phyloP scores from a whole-genome alignment of 2,113 vertebrate species.

The Sarotherodon lohbergeri region DNA sequence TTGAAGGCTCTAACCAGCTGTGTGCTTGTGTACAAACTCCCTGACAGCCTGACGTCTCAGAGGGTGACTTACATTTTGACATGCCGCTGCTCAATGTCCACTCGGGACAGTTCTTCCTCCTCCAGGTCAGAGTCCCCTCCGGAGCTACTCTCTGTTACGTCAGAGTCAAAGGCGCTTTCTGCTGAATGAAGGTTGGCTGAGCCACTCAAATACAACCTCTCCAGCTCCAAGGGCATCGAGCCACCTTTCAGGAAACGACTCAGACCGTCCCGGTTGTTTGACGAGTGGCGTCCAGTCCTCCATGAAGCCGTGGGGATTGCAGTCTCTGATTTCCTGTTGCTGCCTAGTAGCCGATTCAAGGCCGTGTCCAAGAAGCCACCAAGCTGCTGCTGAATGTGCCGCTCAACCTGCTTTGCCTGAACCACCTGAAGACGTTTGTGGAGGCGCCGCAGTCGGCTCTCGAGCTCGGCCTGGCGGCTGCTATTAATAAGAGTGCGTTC shows the following conservation, averaged over 20 bases:
- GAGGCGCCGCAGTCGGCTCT: constrained; percentile 83
- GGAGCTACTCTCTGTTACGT: constrained; percentile 96
- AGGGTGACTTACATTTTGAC: constrained; percentile 86
- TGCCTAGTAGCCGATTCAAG: constrained; percentile 78
- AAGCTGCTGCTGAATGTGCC: constrained; percentile 94
- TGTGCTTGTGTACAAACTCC: background rate
- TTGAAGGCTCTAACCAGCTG: too few species aligned
- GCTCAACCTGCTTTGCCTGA: constrained; percentile 96
- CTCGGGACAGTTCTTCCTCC: constrained; percentile 88
- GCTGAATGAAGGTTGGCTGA: constrained; percentile 84
- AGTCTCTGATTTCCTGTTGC: constrained; percentile 82
- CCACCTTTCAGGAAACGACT: constrained; percentile 84
- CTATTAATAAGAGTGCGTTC: constrained; percentile 80
- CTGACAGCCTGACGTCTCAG: background rate
- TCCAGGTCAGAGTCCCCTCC: constrained; percentile 95
- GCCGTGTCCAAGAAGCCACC: constrained; percentile 89
- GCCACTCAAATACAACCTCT: constrained; percentile 87
- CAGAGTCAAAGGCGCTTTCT: constrained; percentile 92
- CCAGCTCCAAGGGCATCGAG: constrained; percentile 84
- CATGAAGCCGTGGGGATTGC: constrained; percentile 32
- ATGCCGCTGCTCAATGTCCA: constrained; percentile 85
- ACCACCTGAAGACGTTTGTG: constrained; percentile 95
- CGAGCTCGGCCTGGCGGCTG: constrained; percentile 86
- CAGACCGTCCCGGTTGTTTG: constrained; percentile 76
- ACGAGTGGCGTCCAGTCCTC: constrained; percentile 66